These are phyloP conservation scores for Cepphus grylle DNA, from an alignment of 2,113 vertebrate species.

Conservation along the genomic window DNA sequence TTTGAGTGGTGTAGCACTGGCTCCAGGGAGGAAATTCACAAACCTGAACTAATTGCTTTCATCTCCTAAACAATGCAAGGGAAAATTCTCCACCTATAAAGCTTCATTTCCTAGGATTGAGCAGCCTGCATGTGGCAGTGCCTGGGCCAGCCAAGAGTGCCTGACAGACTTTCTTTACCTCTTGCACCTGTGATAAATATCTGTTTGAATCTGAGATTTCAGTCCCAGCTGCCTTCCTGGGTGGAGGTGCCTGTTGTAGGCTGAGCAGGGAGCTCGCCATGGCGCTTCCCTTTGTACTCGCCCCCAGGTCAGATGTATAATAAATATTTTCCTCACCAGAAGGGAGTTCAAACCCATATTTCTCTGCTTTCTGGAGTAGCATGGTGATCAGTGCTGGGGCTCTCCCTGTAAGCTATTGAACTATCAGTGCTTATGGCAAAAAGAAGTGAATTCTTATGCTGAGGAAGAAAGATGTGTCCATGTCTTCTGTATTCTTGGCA, in stretches of 20 bases:
- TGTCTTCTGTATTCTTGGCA: background rate
- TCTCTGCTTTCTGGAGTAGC: background rate
- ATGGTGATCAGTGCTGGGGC: background rate
- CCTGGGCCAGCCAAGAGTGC: background rate
- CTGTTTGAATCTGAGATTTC: background rate
- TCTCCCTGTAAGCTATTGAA: background rate
- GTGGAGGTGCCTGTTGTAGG: background rate
- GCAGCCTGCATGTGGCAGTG: background rate
- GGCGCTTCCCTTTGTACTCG: accelerated
- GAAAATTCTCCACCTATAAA: background rate
- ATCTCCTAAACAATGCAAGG: background rate
- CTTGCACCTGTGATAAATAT: background rate
- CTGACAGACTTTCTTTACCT: background rate
- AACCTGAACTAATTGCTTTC: background rate
- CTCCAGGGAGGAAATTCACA: background rate
- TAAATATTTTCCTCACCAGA: background rate
- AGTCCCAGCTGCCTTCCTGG: background rate
- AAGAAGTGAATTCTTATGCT: background rate
- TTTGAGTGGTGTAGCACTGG: background rate
- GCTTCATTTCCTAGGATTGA: background rate
- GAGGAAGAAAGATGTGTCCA: background rate
- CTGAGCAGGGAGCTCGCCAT: background rate
- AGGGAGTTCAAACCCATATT: background rate
- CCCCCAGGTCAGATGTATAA: background rate
- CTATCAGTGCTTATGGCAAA: background rate